These are phyloP conservation scores for Drosophila differens DNA, from an alignment of 2,888 invertebrate genomes.

Conservation along the genomic window DNA sequence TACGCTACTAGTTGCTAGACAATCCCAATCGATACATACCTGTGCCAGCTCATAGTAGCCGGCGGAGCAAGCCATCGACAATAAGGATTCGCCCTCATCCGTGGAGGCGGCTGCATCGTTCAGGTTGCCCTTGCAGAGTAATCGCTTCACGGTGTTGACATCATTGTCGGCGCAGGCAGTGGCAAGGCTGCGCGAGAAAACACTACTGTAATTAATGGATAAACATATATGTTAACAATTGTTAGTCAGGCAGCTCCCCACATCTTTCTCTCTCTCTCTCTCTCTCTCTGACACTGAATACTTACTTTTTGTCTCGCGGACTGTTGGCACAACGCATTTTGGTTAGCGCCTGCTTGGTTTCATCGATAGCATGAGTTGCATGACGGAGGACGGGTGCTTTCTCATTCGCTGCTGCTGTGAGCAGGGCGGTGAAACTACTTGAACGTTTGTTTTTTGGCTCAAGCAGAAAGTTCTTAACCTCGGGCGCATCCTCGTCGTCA, in stretches of 20 bases:
- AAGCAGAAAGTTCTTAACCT: conserved; percentile 84
- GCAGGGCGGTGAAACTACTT: conserved; percentile 92
- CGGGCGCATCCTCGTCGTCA: conserved; percentile 84
- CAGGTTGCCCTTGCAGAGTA: conserved; percentile 95
- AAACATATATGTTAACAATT: conserved; percentile 24
- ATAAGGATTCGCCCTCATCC: conserved; percentile 98
- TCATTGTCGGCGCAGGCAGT: conserved; percentile 98
- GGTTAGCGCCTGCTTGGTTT: conserved; percentile 97
- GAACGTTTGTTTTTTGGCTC: conserved; percentile 86
- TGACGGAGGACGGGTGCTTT: conserved; percentile 85
- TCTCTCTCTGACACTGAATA: conserved; percentile 33
- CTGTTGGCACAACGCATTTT: conserved; percentile 96
- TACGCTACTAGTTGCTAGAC: background rate
- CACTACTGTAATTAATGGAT: conserved; percentile 70
- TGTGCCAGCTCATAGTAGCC: conserved; percentile 99
- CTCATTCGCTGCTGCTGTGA: conserved; percentile 92
- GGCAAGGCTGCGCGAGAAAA: conserved; percentile 90
- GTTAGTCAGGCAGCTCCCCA: background rate
- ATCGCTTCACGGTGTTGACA: conserved; percentile 95
- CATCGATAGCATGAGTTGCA: conserved; percentile 95
- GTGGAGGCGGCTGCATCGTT: conserved; percentile 92
- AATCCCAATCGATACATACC: conserved; percentile 86
- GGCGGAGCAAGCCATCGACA: conserved; percentile 98
- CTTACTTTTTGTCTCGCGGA: conserved; percentile 88
- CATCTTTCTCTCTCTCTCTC: background rate